These are phyloP conservation scores for Pseudobourletiella spinata DNA, from an alignment of 1,140 invertebrate species.

Conservation along the genomic window DNA sequence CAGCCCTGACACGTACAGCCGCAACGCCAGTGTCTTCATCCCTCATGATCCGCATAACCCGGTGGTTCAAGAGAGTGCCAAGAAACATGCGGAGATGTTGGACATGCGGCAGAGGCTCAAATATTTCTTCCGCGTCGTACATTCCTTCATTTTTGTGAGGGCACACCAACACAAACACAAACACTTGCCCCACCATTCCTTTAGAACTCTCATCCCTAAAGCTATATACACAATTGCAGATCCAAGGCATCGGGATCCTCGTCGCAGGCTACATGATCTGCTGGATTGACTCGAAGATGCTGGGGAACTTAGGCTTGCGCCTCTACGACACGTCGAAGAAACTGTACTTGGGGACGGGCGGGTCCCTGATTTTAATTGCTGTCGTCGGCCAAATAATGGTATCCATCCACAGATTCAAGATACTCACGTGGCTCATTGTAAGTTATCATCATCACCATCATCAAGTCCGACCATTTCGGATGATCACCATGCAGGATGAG, in stretches of 20 bases:
- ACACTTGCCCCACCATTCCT: neutral
- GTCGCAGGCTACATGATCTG: neutral
- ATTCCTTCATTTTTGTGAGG: neutral
- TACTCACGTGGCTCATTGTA: neutral
- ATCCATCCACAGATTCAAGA: neutral
- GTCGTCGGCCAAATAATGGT: neutral
- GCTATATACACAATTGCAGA: neutral
- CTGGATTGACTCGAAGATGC: neutral
- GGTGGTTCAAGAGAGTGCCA: neutral
- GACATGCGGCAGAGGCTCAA: neutral
- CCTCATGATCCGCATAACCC: neutral
- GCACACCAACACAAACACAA: neutral
- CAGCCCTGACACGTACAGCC: neutral
- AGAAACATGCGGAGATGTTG: neutral
- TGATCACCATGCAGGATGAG: too few relatives aligned
- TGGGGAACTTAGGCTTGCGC: neutral
- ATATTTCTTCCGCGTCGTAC: neutral
- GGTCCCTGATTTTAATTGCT: neutral
- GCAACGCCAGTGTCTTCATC: neutral
- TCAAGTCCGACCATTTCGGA: too few relatives aligned
- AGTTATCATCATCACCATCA: too few relatives aligned
- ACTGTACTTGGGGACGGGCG: constrained; percentile 1
- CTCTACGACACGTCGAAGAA: neutral
- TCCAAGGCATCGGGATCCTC: neutral
- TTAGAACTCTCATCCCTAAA: neutral